Evolutionary conservation across 2,113 vertebrate species (phyloP), one percentile per base, ranked within the genome.

Genomic region (Progne subis): DNA sequence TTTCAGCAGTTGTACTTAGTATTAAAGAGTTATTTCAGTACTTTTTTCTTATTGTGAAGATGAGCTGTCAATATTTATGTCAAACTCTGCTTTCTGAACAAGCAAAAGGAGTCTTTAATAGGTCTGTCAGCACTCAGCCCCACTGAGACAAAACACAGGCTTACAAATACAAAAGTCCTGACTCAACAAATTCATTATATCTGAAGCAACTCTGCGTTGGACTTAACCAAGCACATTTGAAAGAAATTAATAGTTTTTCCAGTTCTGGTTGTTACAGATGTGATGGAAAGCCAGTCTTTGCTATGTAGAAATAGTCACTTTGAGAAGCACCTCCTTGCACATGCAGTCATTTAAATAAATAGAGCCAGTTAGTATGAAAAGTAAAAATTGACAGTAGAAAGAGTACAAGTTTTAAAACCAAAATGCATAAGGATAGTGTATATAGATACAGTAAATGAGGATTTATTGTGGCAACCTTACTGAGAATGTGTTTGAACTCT

Each of bases 231-330:
- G 49, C 16, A 56, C 71, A 79, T 94, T 92, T 94, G 83, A 94
- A 95, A 96, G 31, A 65, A 67, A 91, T 85, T 37, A 79, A 34
- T 75, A 67, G 47, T 80, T 95, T 95, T 95, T 75, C 65, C 26
- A 11, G 46, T 97, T 97, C 92, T 29, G 18, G 11, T 70, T 74
- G 19, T 56, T 86, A 43, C 29, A 83, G 59, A 39, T 83, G 47
- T 41, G 60, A 26, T 89, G 23, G 60, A 69, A 84, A 91, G n/a
- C 18, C 59, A 74, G 50, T 31, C 34, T 74, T 90, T 37, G 11
- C 44, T 72, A 10, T 2, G 4, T 44, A 53, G 50, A 37, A 80
- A 47, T 53, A 65, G 11, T 63, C 6, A 9, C 34, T 87, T 90
- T n/a, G 29, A 82, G 43, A 82, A 75, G 4, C 69, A 59, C 29